phyloP scores from a whole-genome alignment of 2,113 vertebrate species.

The Drymodes brunneopygia region DNA sequence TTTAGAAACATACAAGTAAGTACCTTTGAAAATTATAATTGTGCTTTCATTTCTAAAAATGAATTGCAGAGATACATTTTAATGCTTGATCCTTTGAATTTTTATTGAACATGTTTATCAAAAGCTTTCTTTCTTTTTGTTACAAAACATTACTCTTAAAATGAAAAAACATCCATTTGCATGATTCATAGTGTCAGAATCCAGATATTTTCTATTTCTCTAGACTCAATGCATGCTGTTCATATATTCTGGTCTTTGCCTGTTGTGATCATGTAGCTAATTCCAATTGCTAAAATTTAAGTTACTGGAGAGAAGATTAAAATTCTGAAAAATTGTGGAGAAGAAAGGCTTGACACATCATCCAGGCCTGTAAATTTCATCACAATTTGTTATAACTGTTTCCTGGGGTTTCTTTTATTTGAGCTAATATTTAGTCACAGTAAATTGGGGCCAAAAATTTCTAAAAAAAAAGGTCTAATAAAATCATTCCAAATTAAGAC shows the following conservation, averaged over 20 bases:
- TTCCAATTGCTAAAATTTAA: neutral
- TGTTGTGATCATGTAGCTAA: neutral
- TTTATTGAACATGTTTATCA: neutral
- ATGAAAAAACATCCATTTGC: neutral
- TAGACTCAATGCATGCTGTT: neutral
- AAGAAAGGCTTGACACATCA: neutral
- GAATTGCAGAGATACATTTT: neutral
- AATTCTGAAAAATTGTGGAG: neutral
- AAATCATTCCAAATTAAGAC: neutral
- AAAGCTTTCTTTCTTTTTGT: neutral
- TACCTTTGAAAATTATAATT: neutral
- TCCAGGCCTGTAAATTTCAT: neutral
- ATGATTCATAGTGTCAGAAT: neutral
- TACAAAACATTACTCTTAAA: neutral
- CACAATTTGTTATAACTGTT: neutral
- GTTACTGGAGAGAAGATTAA: neutral
- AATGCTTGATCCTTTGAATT: neutral
- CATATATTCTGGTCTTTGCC: neutral
- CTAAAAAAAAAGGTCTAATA: neutral
- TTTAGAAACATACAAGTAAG: slow-evolving; percentile 84
- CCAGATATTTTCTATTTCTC: neutral
- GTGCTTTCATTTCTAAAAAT: neutral
- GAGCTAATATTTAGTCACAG: neutral
- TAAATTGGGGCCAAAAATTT: neutral
- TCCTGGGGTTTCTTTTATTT: neutral